Evolutionary conservation across 2,797 vertebrate species (phyloP).

Genomic region (Chanos chanos): DNA sequence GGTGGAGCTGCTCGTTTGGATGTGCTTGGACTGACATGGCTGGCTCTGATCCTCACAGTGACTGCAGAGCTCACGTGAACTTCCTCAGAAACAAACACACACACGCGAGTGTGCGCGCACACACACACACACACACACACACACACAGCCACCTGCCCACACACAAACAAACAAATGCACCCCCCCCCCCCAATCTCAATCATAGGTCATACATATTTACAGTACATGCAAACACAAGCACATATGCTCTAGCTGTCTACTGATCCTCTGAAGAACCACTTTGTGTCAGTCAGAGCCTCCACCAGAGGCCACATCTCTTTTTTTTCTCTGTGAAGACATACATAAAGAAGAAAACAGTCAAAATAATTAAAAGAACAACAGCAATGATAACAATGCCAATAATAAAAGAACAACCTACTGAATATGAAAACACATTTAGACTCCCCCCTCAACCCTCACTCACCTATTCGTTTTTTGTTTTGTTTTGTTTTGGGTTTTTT

Average conservation of each 20-base stretch:
- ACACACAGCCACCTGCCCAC: constrained; percentile 36
- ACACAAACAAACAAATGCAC: no score
- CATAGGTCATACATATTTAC: constrained; percentile 40
- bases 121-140: constrained; percentile 12
- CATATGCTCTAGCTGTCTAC: constrained; percentile 60
- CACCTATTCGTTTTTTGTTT: constrained; percentile 26
- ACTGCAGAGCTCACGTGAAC: constrained; percentile 92
- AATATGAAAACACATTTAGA: constrained; percentile 58
- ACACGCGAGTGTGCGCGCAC: constrained; percentile 8
- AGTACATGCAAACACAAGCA: constrained; percentile 21
- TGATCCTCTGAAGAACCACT: constrained; percentile 57
- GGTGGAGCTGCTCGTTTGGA: constrained; percentile 60
- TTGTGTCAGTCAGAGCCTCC: constrained; percentile 56
- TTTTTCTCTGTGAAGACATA: constrained; percentile 25
- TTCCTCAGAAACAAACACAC: constrained; percentile 17
- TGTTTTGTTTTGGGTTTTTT: background rate
- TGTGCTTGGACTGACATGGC: constrained; percentile 72
- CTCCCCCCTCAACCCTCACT: constrained; percentile 50
- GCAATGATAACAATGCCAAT: constrained; percentile 14
- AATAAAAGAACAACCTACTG: constrained; percentile 46
- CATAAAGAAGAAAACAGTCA: constrained; percentile 54
- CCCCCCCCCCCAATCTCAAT: constrained; percentile 36
- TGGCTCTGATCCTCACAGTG: constrained; percentile 86
- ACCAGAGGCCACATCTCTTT: constrained; percentile 40
- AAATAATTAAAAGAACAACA: constrained; percentile 54